Evolutionary conservation across 2,113 vertebrate species (phyloP).

Genomic region (Sinocyclocheilus anophthalmus): DNA sequence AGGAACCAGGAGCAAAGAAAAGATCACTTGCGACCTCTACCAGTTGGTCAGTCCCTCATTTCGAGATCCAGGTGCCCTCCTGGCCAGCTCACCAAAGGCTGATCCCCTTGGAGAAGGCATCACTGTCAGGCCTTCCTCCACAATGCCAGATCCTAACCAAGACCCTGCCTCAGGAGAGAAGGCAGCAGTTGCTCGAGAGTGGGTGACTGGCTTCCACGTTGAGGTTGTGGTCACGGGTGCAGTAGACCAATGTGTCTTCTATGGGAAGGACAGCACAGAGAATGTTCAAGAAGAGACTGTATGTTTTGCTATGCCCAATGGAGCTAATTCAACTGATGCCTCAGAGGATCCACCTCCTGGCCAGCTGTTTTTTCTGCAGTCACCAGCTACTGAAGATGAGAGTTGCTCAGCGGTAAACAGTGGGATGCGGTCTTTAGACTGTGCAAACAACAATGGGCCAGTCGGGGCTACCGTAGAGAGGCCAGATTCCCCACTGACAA

Average conservation of each 20-base stretch:
- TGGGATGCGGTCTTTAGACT: conserved; percentile 69
- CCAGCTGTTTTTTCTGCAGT: conserved; percentile 87
- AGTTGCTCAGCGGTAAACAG: conserved; percentile 4
- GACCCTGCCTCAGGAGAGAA: conserved; percentile 70
- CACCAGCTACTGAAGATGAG: conserved; percentile 72
- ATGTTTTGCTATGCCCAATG: conserved; percentile 77
- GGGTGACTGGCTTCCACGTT: conserved; percentile 88
- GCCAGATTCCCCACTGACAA: conserved; percentile 64
- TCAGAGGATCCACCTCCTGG: conserved; percentile 87
- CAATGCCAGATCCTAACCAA: conserved; percentile 52
- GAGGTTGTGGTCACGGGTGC: conserved; percentile 94
- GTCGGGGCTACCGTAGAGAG: conserved; percentile 57
- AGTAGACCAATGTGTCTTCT: conserved; percentile 93
- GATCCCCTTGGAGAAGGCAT: conserved; percentile 63
- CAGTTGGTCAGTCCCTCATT: conserved; percentile 88
- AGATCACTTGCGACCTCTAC: conserved; percentile 96
- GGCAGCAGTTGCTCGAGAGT: conserved; percentile 68
- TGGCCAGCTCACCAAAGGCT: conserved; percentile 76
- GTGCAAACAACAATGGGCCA: conserved; percentile 64
- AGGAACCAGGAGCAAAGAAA: conserved; percentile 83
- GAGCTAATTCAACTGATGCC: conserved; percentile 63
- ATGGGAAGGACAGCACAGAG: conserved; percentile 89
- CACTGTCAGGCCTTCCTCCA: conserved; percentile 66
- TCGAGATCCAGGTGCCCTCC: conserved; percentile 79
- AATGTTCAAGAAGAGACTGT: conserved; percentile 91